phyloP scores from a whole-genome alignment of 1,140 invertebrate species.

The Sitobion miscanthi region DNA sequence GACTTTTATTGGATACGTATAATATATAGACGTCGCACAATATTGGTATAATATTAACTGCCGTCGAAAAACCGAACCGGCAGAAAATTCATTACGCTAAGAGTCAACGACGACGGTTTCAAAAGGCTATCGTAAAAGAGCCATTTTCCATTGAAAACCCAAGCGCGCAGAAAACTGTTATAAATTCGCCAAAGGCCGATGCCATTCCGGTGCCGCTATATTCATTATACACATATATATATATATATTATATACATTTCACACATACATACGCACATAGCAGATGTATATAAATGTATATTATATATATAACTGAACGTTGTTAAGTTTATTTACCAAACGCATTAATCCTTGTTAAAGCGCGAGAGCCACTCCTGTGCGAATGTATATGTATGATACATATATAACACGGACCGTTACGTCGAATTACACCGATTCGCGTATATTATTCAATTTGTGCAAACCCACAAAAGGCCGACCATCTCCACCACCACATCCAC shows the following conservation, averaged over 20 bases:
- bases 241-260: not conserved
- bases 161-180: not conserved
- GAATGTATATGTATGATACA: too few species aligned
- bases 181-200: not conserved
- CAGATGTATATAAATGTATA: too few species aligned
- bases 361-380: not conserved
- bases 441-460: conserved; percentile 37
- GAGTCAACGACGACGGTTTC: conserved; percentile 21
- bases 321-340: conserved; percentile 44
- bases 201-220: not conserved
- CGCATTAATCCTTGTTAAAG: conserved; percentile 53
- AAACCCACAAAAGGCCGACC: not conserved
- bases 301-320: not conserved
- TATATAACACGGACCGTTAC: conserved; percentile 2
- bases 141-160: conserved; percentile 34
- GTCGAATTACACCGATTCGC: conserved; percentile 26
- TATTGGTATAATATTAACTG: conserved; percentile 13
- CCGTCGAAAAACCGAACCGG: not conserved
- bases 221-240: not conserved
- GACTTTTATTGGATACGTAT: not conserved
- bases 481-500: not conserved
- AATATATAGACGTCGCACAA: not conserved
- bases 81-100: conserved; percentile 41
- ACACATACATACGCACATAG: too few species aligned
- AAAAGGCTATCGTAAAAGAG: conserved; percentile 25